These are phyloP conservation scores for Capromys pilorides DNA, from an alignment of 2,797 vertebrate genomes.

Conservation along the genomic window DNA sequence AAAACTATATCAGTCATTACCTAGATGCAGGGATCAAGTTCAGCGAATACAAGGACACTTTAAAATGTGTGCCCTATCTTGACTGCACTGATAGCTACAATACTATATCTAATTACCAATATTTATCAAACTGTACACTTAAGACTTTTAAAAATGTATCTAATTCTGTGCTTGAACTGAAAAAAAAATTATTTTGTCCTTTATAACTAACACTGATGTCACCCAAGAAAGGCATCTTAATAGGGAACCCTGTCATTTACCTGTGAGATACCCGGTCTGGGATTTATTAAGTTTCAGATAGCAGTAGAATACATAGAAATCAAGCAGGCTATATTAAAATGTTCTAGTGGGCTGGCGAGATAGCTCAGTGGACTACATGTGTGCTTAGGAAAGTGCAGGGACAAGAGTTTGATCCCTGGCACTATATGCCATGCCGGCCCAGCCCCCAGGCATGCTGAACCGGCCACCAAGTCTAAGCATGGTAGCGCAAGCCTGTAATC, in stretches of 20 bases:
- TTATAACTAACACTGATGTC: background rate
- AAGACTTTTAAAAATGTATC: background rate
- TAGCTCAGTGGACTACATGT: too few species aligned
- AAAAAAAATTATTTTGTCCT: background rate
- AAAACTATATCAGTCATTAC: constrained; percentile 7
- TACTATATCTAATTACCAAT: background rate
- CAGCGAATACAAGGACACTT: constrained; percentile 2
- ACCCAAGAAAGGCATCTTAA: background rate
- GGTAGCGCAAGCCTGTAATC: too few species aligned
- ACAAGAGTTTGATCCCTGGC: too few species aligned
- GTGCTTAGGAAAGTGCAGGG: too few species aligned
- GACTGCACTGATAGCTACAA: background rate
- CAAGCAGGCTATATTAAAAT: constrained; percentile 1
- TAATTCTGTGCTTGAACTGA: background rate
- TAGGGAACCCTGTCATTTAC: constrained; percentile 10
- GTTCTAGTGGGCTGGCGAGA: background rate
- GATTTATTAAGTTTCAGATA: constrained; percentile 29
- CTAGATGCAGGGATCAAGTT: constrained; percentile 12
- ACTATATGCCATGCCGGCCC: too few species aligned
- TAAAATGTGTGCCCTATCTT: constrained; percentile 5
- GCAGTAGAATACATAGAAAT: background rate
- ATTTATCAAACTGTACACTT: background rate
- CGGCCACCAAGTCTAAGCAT: too few species aligned
- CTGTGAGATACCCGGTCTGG: background rate
- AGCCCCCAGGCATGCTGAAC: too few species aligned